These are phyloP conservation scores for Cichladusa arquata DNA, from an alignment of 2,113 vertebrate species.

Conservation along the genomic window DNA sequence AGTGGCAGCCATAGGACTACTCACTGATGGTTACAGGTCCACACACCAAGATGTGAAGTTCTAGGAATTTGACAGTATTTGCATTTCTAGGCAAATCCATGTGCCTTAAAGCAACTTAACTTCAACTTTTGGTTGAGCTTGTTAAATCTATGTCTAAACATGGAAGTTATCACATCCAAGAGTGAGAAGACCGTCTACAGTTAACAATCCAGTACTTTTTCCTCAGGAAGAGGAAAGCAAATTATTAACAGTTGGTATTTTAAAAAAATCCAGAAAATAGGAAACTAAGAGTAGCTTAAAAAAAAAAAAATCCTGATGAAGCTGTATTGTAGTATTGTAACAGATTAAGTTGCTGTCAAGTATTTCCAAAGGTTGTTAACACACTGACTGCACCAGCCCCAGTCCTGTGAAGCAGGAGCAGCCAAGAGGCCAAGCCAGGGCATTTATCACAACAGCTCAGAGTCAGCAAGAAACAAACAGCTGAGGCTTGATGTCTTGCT, in stretches of 20 bases:
- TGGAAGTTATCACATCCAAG: neutral
- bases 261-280: neutral
- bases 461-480: neutral
- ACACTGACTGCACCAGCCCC: neutral
- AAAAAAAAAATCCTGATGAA: neutral
- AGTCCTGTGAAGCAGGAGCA: neutral
- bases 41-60: neutral
- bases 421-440: neutral
- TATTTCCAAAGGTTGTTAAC: neutral
- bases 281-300: neutral
- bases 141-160: neutral
- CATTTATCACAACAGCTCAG: neutral
- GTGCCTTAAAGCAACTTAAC: neutral
- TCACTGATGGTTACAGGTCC: neutral
- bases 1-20: neutral
- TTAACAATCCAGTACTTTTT: neutral
- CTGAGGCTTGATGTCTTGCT: neutral
- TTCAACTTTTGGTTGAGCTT: neutral
- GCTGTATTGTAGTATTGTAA: neutral
- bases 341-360: neutral
- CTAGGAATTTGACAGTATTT: neutral
- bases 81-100: neutral
- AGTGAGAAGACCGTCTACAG: neutral
- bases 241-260: neutral
- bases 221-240: neutral